phyloP scores from a whole-genome alignment of 2,888 invertebrate species.

The Lepidocyrtoides sp. region DNA sequence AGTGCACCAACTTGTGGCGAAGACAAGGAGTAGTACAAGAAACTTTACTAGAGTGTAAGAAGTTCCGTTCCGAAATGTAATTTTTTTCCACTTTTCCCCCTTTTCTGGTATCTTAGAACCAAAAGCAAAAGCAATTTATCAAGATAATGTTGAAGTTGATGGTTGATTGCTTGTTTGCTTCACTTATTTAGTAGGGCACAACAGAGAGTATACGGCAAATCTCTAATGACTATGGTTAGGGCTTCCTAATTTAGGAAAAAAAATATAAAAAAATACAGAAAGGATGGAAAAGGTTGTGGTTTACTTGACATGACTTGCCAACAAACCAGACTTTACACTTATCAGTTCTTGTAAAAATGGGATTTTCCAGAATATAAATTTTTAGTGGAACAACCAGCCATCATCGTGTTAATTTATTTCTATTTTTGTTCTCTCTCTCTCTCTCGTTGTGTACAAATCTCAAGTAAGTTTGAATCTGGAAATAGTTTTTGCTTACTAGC shows the following conservation, averaged over 20 bases:
- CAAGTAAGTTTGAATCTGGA: not conserved
- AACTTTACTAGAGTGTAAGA: not conserved
- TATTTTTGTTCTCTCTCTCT: not conserved
- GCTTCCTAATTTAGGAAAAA: not conserved
- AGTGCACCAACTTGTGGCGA: not conserved
- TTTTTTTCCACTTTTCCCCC: constrained; percentile 17
- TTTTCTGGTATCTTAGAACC: constrained; percentile 17
- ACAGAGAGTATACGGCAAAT: not conserved
- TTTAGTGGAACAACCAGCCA: constrained; percentile 9
- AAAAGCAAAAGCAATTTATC: constrained; percentile 66
- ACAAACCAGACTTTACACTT: not conserved
- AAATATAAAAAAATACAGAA: not conserved
- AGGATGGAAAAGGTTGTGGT: not conserved
- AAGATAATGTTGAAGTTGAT: constrained; percentile 70
- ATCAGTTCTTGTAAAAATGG: not conserved
- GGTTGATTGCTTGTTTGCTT: constrained; percentile 68
- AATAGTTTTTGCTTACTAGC: not conserved
- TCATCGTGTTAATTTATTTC: constrained; percentile 47
- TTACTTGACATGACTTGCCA: not conserved
- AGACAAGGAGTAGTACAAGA: not conserved
- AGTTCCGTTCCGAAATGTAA: not conserved
- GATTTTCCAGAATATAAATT: not conserved
- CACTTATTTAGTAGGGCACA: constrained; percentile 38
- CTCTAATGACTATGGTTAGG: not conserved
- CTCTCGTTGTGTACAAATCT: not conserved